Evolutionary conservation across 2,888 invertebrate species (phyloP), one percentile per base, ranked within the genome.

Genomic region (Antheraea assamensis): DNA sequence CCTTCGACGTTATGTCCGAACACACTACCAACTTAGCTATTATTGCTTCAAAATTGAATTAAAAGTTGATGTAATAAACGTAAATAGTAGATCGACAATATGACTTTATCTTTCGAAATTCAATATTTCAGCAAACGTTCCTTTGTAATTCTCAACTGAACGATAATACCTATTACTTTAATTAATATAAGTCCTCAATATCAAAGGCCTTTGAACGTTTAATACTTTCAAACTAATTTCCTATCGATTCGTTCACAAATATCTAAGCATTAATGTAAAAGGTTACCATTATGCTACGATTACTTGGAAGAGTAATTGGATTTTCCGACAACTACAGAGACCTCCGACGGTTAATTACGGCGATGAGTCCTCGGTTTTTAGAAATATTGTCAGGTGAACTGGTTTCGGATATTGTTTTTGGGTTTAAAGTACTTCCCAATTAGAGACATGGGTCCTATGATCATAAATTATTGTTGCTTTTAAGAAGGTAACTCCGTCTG

Each of bases 171-270:
- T n/a, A 68, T 71, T 73, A 47, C 58, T 21, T 58, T 70, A 73
- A 73, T 73, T 70, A 70, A 70, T 52, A 73, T 73, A 70, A 42
- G 21, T 58, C n/a, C 27, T 58, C 73, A 42, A 73, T 70, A 74
- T 74, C 71, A 68, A 74, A 71, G 64, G 55, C 52, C 55, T 42
- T 31, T 68, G 64, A 74, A 74, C 71, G 66, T 74, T 74, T 74
- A 42, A 72, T 64, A 72, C 71, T 52, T 52, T 52, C 70, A 74
- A 71, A 71, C 42, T 73, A 74, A 74, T 74, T 74, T 74, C 74
- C 72, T 70, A 52, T 58, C 70, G 47, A 58, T 52, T 55, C 68
- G 58, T 71, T 71, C 30, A 66, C 42, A 64, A 74, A 71, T 68
- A 70, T 74, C 71, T 24, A 74, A 71, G 68, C 68, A 71, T 47